Evolutionary conservation across 2,797 vertebrate species (phyloP).

Genomic region (Eulemur rubriventer): DNA sequence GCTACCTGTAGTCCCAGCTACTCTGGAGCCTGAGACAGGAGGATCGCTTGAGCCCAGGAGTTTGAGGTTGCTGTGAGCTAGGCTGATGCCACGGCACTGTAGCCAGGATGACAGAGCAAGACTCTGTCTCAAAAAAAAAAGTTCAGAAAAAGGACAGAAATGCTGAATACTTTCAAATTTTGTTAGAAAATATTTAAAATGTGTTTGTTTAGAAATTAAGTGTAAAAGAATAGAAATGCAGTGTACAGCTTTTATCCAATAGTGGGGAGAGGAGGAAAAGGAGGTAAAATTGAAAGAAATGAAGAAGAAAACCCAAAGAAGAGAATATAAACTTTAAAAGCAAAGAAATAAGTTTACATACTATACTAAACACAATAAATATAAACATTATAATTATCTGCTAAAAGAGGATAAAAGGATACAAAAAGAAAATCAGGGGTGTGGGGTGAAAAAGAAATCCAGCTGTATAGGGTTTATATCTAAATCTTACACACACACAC

Average conservation of each 20-base stretch:
- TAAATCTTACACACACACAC: background rate
- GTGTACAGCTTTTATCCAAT: background rate
- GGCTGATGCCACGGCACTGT: no score
- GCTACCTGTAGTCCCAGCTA: no score
- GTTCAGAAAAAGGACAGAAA: background rate
- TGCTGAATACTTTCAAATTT: background rate
- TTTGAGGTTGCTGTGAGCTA: no score
- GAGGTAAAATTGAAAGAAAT: background rate
- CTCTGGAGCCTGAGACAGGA: no score
- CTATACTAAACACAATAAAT: background rate
- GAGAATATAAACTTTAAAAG: background rate
- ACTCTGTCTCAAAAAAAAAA: no score
- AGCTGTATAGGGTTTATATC: background rate
- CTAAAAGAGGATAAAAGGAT: background rate
- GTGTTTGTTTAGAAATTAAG: background rate
- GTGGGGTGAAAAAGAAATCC: background rate
- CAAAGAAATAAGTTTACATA: background rate
- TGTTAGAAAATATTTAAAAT: background rate
- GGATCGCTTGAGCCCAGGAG: no score
- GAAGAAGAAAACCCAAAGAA: background rate
- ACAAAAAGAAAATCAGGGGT: background rate
- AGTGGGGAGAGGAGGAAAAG: background rate
- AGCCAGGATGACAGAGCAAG: no score
- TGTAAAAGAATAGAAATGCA: background rate
- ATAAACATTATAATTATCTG: background rate